A percentile compares a stretch with the other conserved stretches of the same genome.
These are phyloP conservation scores for Noctua pronuba DNA, from an alignment of 2,888 invertebrate genomes.

Conservation along the genomic window DNA sequence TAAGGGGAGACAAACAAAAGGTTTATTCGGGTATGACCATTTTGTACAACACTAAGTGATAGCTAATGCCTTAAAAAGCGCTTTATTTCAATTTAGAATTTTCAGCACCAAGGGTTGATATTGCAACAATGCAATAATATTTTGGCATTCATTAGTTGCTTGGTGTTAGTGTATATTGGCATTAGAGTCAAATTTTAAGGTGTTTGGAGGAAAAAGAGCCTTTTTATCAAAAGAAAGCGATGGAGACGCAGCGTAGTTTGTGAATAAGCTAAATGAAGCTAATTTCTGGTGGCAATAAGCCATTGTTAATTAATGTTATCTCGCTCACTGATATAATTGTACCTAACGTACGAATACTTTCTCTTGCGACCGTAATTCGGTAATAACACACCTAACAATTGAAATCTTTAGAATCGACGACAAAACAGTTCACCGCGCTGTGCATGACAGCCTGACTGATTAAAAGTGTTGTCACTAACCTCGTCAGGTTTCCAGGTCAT, in stretches of 20 bases:
- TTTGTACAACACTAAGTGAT: not conserved
- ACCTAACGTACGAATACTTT: not conserved
- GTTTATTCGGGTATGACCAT: not conserved
- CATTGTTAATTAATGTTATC: not conserved
- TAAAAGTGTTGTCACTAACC: constrained; percentile 72
- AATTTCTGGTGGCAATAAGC: not conserved
- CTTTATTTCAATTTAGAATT: not conserved
- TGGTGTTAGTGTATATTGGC: not conserved
- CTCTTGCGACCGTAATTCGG: not conserved
- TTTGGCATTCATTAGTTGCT: not conserved
- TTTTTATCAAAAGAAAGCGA: not conserved
- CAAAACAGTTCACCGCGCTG: not conserved
- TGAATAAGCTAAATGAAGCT: too few relatives aligned
- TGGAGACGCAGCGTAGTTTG: not conserved
- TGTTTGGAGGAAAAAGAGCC: not conserved
- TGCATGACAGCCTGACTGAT: not conserved
- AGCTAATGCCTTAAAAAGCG: not conserved
- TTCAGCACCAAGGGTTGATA: not conserved
- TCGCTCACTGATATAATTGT: not conserved
- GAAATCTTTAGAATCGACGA: not conserved
- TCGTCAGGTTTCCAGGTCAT: constrained; percentile 92
- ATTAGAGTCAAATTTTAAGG: not conserved
- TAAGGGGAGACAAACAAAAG: not conserved
- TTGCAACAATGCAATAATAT: not conserved
- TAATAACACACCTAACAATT: not conserved